Evolutionary conservation across 2,888 invertebrate species (phyloP).

Genomic region (Petrolisthes cinctipes): DNA sequence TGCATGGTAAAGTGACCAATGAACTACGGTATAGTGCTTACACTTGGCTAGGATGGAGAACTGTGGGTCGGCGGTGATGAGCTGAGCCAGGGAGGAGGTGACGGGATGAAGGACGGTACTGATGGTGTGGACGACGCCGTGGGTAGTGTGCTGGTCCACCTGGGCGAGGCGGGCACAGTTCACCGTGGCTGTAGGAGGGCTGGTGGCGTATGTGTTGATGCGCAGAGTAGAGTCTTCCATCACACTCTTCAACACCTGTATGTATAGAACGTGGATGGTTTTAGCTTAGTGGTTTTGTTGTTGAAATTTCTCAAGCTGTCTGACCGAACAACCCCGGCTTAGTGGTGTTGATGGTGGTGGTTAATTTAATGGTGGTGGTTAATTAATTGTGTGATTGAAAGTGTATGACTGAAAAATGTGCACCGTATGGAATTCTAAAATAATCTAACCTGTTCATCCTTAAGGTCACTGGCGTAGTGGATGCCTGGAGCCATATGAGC

Average conservation of each 20-base stretch:
- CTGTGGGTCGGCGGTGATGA: slow-evolving; percentile 75
- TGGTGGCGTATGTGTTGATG: slow-evolving; percentile 75
- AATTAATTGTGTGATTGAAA: not conserved
- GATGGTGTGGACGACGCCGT: slow-evolving; percentile 78
- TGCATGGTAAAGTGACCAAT: no score
- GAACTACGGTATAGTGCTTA: no score
- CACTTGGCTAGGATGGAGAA: slow-evolving; percentile 74
- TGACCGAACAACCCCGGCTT: no score
- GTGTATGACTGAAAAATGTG: not conserved
- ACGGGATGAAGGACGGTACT: slow-evolving; percentile 76
- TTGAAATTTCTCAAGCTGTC: no score
- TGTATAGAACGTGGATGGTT: no score
- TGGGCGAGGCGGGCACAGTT: slow-evolving; percentile 78
- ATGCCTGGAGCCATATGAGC: slow-evolving; percentile 68
- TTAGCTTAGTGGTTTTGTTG: no score
- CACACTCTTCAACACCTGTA: slow-evolving; percentile 67
- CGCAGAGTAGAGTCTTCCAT: slow-evolving; percentile 73
- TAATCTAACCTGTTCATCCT: slow-evolving; percentile 68
- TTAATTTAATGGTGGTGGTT: no score
- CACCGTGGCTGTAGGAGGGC: slow-evolving; percentile 74
- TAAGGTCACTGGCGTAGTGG: slow-evolving; percentile 67
- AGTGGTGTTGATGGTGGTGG: no score
- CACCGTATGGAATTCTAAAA: no score
- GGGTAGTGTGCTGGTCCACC: slow-evolving; percentile 76
- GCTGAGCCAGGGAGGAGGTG: slow-evolving; percentile 74